phyloP scores from a whole-genome alignment of 2,888 invertebrate genomes.

The Luperina testacea region DNA sequence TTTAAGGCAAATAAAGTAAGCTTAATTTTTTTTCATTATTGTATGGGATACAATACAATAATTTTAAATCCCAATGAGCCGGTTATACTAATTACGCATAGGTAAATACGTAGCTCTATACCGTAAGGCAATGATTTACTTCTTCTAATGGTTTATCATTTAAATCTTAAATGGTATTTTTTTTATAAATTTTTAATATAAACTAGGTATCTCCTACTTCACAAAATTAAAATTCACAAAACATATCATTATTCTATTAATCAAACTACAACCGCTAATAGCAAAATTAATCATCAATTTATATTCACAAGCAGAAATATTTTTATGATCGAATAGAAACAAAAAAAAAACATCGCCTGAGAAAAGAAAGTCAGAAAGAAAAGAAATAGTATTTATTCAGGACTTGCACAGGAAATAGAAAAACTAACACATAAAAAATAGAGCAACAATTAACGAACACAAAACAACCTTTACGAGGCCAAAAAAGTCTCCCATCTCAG shows the following conservation, averaged over 20 bases:
- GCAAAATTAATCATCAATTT: slow-evolving; percentile 39
- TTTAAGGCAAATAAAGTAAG: background rate
- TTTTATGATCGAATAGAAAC: background rate
- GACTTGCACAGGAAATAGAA: background rate
- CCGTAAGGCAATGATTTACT: slow-evolving; percentile 20
- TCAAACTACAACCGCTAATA: slow-evolving; percentile 45
- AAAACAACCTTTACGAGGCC: background rate
- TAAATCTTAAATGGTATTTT: slow-evolving; percentile 27
- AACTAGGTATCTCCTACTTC: slow-evolving; percentile 6
- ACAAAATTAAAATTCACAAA: slow-evolving; percentile 29
- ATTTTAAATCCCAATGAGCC: background rate
- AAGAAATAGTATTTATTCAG: background rate
- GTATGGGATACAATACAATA: no score
- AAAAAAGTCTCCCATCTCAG: background rate
- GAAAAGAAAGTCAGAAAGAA: background rate
- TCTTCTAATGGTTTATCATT: slow-evolving; percentile 1
- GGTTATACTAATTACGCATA: background rate
- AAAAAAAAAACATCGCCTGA: background rate
- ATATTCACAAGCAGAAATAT: slow-evolving; percentile 17
- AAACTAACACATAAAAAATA: background rate
- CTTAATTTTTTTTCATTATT: background rate
- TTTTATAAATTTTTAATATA: slow-evolving; percentile 12
- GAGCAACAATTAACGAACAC: no score
- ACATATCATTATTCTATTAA: slow-evolving; percentile 54
- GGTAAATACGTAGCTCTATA: slow-evolving; percentile 1